These are phyloP conservation scores for Gulo gulo DNA, from an alignment of 2,113 vertebrate species.

Conservation along the genomic window DNA sequence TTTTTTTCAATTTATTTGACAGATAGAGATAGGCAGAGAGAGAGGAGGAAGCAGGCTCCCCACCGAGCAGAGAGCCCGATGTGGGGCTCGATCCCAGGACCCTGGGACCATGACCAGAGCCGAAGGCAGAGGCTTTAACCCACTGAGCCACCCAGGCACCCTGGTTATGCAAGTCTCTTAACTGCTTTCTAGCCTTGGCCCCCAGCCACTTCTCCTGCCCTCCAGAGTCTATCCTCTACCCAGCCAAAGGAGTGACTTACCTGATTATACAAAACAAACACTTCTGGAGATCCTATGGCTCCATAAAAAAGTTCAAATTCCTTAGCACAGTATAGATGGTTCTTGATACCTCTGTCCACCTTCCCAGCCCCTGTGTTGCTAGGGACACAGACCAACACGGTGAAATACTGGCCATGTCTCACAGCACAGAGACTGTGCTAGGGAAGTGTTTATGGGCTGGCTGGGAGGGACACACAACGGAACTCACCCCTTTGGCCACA, in stretches of 20 bases:
- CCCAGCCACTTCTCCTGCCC: background rate
- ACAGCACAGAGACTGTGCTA: background rate
- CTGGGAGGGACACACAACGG: background rate
- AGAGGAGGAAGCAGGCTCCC: too few relatives aligned
- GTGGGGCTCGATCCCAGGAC: too few relatives aligned
- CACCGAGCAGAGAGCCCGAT: too few relatives aligned
- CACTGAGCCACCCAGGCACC: too few relatives aligned
- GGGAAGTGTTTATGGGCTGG: background rate
- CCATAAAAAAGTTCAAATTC: background rate
- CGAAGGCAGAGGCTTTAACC: too few relatives aligned
- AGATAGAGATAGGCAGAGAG: too few relatives aligned
- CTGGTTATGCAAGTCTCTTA: background rate
- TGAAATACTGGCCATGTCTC: background rate
- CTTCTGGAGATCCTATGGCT: background rate
- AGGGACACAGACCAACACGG: background rate
- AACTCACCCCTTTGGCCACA: background rate
- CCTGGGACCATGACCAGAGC: too few relatives aligned
- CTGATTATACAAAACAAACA: background rate
- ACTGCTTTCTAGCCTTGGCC: background rate
- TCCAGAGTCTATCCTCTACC: background rate
- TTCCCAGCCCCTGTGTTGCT: background rate
- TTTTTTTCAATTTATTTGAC: too few relatives aligned
- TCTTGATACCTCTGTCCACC: background rate
- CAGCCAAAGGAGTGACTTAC: background rate
- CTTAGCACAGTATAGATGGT: background rate